phyloP scores from a whole-genome alignment of 2,888 invertebrate genomes.

The Carterocephalus palaemon region DNA sequence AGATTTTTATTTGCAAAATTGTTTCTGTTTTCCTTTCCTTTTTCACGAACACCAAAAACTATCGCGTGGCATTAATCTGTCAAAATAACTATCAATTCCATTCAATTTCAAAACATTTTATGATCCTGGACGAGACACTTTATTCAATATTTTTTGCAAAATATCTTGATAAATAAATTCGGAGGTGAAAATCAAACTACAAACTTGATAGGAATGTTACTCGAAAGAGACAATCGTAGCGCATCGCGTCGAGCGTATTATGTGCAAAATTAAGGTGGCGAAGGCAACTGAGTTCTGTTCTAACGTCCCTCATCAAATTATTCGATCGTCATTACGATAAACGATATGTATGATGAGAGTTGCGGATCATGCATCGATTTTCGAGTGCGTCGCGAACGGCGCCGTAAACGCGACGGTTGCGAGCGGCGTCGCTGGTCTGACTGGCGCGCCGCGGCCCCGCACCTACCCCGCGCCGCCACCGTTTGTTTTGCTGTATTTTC shows the following conservation, averaged over 20 bases:
- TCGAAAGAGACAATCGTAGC: slow-evolving; percentile 46
- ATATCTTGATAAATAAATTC: too few species aligned
- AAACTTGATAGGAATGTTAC: slow-evolving; percentile 32
- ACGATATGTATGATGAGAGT: slow-evolving; percentile 59
- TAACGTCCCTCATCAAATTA: slow-evolving; percentile 52
- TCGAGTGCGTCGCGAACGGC: slow-evolving; percentile 67
- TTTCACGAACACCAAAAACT: too few species aligned
- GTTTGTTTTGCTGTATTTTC: slow-evolving; percentile 79
- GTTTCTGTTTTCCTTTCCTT: background rate
- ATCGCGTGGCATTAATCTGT: too few species aligned
- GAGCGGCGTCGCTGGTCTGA: slow-evolving; percentile 71
- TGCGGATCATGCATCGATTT: slow-evolving; percentile 77
- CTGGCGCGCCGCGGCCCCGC: slow-evolving; percentile 69
- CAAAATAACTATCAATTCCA: too few species aligned
- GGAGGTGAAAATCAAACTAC: slow-evolving; percentile 3
- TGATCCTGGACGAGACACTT: too few species aligned
- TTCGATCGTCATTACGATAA: slow-evolving; percentile 57
- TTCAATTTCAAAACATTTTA: too few species aligned
- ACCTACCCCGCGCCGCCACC: slow-evolving; percentile 52
- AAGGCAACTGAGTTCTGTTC: slow-evolving; percentile 50
- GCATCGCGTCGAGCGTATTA: slow-evolving; percentile 41
- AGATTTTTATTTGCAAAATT: background rate
- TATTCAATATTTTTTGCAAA: too few species aligned
- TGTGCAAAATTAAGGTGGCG: slow-evolving; percentile 52
- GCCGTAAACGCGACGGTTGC: slow-evolving; percentile 64